A percentile compares a stretch with the other conserved stretches of the same genome.
phyloP scores from a whole-genome alignment of 2,113 vertebrate genomes.

The Saimiri boliviensis region DNA sequence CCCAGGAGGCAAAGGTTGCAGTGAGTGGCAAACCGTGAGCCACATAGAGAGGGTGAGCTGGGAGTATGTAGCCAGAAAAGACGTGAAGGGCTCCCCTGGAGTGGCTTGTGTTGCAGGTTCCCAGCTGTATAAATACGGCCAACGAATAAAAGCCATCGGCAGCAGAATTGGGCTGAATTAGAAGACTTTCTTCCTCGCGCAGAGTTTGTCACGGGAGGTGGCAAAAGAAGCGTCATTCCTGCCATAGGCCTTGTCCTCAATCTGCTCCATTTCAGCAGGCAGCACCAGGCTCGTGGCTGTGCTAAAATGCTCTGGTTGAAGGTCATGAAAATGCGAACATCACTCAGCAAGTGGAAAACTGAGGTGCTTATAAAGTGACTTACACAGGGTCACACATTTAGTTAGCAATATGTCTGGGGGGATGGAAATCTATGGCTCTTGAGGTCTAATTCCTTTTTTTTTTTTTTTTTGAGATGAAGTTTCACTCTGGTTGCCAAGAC shows the following conservation, averaged over 20 bases:
- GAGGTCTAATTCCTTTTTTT: rapidly evolving
- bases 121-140: rapidly evolving
- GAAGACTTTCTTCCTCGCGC: not conserved
- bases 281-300: rapidly evolving
- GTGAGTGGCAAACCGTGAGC: rapidly evolving
- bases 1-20: too few species aligned
- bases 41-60: rapidly evolving
- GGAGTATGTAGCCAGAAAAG: not conserved
- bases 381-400: rapidly evolving
- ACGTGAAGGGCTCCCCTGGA: rapidly evolving
- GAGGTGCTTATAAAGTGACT: too few species aligned
- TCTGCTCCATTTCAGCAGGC: too few species aligned
- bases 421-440: not conserved
- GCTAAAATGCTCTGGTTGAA: not conserved
- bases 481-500: too few species aligned
- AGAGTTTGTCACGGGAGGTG: rapidly evolving
- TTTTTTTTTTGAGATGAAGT: too few species aligned
- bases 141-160: rapidly evolving
- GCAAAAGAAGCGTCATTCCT: not conserved
- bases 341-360: not conserved
- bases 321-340: not conserved
- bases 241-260: too few species aligned
- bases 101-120: not conserved
- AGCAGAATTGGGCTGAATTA: not conserved
- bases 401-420: not conserved